Evolutionary conservation across 1,140 invertebrate species (phyloP).

Genomic region (Danaus plexippus): DNA sequence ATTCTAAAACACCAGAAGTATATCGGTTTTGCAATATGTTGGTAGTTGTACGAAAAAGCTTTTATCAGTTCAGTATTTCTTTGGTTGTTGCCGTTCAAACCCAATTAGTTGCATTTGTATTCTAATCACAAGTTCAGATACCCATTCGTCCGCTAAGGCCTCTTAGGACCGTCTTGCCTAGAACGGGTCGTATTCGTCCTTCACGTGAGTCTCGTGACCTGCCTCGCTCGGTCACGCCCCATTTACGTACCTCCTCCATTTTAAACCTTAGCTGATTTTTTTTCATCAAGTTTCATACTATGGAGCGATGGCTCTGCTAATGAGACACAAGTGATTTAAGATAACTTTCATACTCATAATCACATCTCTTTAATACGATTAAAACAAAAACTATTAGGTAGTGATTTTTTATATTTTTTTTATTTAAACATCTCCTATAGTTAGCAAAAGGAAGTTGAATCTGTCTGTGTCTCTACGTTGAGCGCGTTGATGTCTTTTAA

Average conservation of each 20-base stretch:
- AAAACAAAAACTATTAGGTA: too few species aligned
- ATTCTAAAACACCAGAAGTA: too few species aligned
- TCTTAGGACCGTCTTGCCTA: constrained; percentile 19
- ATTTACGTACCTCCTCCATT: constrained; percentile 42
- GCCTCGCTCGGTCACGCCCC: constrained; percentile 48
- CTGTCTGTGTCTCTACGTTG: background rate
- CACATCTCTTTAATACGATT: too few species aligned
- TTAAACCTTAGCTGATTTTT: constrained; percentile 16
- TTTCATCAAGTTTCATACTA: background rate
- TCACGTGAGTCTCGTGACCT: constrained; percentile 40
- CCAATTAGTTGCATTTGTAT: too few species aligned
- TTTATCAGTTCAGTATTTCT: too few species aligned
- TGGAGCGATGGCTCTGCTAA: background rate
- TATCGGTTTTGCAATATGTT: background rate
- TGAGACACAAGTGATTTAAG: background rate
- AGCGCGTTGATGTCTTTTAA: constrained; percentile 44
- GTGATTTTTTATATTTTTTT: constrained; percentile 3
- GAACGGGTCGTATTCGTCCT: constrained; percentile 31
- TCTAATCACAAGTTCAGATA: too few species aligned
- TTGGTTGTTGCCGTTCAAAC: too few species aligned
- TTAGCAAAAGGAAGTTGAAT: too few species aligned
- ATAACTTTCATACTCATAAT: too few species aligned
- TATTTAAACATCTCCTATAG: too few species aligned
- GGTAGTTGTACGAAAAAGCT: too few species aligned
- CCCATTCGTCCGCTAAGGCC: too few species aligned